phyloP scores from a whole-genome alignment of 1,140 invertebrate species.

The Euura lappo region DNA sequence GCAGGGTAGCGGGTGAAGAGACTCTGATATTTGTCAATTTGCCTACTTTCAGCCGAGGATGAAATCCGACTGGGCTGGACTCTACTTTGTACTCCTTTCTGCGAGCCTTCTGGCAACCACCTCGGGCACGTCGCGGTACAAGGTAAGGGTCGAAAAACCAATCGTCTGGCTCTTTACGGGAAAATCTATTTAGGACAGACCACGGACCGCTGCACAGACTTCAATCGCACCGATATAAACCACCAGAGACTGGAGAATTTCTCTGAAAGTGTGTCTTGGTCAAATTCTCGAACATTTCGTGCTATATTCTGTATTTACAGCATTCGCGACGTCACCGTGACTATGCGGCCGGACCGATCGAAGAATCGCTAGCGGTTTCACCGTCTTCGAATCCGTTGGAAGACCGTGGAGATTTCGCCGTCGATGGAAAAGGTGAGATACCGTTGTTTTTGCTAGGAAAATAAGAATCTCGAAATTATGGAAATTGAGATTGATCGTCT shows the following conservation, averaged over 20 bases:
- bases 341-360: slow-evolving; percentile 27
- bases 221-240: too few relatives aligned
- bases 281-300: too few relatives aligned
- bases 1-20: too few relatives aligned
- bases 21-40: neutral
- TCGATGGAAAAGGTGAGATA: neutral
- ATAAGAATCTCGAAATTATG: too few relatives aligned
- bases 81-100: slow-evolving; percentile 20
- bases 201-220: too few relatives aligned
- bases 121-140: slow-evolving; percentile 23
- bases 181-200: too few relatives aligned
- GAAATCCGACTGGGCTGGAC: slow-evolving; percentile 17
- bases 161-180: too few relatives aligned
- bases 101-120: slow-evolving; percentile 18
- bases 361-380: slow-evolving; percentile 3
- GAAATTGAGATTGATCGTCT: too few relatives aligned
- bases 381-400: neutral
- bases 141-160: slow-evolving; percentile 20
- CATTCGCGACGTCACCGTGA: slow-evolving; percentile 42
- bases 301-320: slow-evolving; percentile 28
- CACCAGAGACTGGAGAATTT: too few relatives aligned
- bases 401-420: neutral
- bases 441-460: too few relatives aligned
- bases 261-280: too few relatives aligned
- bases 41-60: slow-evolving; percentile 26